phyloP scores from a whole-genome alignment of 1,140 invertebrate genomes.

The Orchesella cincta region DNA sequence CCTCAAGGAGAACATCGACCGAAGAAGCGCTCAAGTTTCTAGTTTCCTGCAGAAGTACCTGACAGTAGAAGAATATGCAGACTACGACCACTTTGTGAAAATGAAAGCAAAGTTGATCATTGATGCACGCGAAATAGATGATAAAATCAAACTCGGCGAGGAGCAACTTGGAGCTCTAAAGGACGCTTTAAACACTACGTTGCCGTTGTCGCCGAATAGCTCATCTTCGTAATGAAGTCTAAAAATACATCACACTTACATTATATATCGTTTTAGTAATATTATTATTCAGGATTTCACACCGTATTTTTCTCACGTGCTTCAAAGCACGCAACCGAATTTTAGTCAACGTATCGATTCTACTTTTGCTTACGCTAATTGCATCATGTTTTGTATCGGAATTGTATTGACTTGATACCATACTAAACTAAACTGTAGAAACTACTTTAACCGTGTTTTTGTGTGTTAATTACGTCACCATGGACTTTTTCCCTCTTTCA shows the following conservation, averaged over 20 bases:
- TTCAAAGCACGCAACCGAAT: too few relatives aligned
- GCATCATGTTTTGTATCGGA: too few relatives aligned
- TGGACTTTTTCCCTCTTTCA: neutral
- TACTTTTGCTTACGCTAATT: too few relatives aligned
- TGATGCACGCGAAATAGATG: constrained; percentile 79
- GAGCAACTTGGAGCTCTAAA: constrained; percentile 76
- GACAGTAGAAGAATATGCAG: constrained; percentile 72
- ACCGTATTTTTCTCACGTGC: neutral
- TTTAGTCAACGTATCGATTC: too few relatives aligned
- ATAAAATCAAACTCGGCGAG: constrained; percentile 83
- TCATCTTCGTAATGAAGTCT: neutral
- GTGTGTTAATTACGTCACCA: neutral
- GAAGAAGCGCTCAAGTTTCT: constrained; percentile 73
- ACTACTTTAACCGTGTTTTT: neutral
- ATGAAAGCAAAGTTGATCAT: constrained; percentile 90
- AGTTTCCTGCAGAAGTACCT: constrained; percentile 75
- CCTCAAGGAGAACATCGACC: constrained; percentile 80
- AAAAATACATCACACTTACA: neutral
- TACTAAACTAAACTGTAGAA: too few relatives aligned
- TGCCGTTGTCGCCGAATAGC: neutral
- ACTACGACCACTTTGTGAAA: constrained; percentile 85
- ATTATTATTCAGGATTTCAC: neutral
- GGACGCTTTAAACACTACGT: constrained; percentile 60
- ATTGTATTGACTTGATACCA: too few relatives aligned
- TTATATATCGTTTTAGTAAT: neutral